Conservation (phyloP, 2,113 vertebrate genomes). For the Spheniscus mendiculus region DNA sequence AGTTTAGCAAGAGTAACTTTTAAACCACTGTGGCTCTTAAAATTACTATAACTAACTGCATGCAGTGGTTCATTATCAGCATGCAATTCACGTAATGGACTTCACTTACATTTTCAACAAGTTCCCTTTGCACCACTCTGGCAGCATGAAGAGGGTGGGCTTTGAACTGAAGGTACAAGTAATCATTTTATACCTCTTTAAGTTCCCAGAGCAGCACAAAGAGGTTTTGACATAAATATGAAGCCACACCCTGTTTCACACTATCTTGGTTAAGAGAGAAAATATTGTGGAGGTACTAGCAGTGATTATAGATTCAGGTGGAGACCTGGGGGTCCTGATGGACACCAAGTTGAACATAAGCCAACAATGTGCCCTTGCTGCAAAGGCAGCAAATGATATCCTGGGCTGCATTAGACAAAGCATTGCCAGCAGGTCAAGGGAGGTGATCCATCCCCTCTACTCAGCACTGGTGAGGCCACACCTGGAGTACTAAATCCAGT, state of each 20-base stretch:
- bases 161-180: background rate
- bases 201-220: background rate
- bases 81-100: background rate
- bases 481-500: background rate
- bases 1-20: background rate
- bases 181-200: background rate
- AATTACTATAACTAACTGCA: background rate
- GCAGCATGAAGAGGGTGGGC: background rate
- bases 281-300: background rate
- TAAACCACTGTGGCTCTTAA: background rate
- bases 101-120: background rate
- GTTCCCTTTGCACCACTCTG: background rate
- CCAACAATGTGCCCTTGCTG: background rate
- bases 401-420: background rate
- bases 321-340: background rate
- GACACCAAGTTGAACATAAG: background rate
- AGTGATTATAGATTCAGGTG: background rate
- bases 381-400: background rate
- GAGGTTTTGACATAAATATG: background rate
- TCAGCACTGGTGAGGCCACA: background rate
- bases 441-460: background rate
- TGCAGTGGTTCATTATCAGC: background rate
- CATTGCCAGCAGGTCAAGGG: background rate
- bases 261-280: background rate
- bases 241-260: background rate